These are phyloP conservation scores for Cariama cristata DNA, from an alignment of 2,113 vertebrate genomes.

Conservation along the genomic window DNA sequence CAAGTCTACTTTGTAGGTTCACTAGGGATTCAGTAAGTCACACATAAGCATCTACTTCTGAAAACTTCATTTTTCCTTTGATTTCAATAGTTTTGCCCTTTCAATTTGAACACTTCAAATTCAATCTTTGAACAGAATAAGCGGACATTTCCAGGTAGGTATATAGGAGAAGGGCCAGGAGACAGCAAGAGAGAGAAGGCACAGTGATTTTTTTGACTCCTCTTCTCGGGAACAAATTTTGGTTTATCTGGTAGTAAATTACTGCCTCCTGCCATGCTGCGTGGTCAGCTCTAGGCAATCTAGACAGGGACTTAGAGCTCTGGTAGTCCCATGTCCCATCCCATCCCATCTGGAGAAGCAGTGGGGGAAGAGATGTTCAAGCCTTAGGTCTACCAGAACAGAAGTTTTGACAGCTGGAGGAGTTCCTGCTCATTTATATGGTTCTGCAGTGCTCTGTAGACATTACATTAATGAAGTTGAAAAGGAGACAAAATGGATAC, in stretches of 20 bases:
- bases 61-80: background rate
- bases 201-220: background rate
- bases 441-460: background rate
- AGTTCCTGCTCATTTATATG: background rate
- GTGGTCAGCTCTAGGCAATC: background rate
- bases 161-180: background rate
- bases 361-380: background rate
- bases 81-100: background rate
- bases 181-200: background rate
- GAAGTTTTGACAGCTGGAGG: background rate
- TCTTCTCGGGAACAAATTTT: background rate
- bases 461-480: background rate
- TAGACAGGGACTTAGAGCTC: background rate
- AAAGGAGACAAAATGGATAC: background rate
- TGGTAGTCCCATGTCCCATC: background rate
- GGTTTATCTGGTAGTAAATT: background rate
- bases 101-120: background rate
- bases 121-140: background rate
- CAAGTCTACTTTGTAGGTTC: background rate
- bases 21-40: background rate
- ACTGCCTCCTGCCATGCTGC: background rate
- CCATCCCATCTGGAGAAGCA: background rate
- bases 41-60: background rate
- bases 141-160: background rate
- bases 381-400: background rate